These are phyloP conservation scores for Prenolepis imparis DNA, from an alignment of 2,888 invertebrate genomes.

Conservation along the genomic window DNA sequence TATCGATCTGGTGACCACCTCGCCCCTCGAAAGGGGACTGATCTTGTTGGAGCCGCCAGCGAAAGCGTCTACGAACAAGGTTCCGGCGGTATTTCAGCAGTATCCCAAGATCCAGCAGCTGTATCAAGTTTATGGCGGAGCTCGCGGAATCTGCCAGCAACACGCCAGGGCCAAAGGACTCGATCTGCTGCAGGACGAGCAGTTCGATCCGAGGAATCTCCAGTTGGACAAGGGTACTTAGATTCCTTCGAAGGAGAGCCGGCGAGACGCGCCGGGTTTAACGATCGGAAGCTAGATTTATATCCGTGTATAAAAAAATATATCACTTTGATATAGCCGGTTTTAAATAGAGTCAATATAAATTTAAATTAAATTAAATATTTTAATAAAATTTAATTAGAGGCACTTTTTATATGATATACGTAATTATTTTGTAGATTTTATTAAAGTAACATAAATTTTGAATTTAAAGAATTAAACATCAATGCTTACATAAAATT, in stretches of 20 bases:
- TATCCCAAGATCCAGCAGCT: conserved; percentile 93
- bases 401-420: background rate
- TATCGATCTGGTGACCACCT: conserved; percentile 79
- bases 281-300: conserved; percentile 23
- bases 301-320: background rate
- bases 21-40: conserved; percentile 82
- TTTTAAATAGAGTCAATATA: background rate
- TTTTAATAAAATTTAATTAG: conserved; percentile 1
- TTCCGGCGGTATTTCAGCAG: conserved; percentile 91
- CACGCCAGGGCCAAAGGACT: conserved; percentile 82
- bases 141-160: conserved; percentile 80
- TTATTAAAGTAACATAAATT: background rate
- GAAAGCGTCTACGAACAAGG: conserved; percentile 86
- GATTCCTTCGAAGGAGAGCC: background rate
- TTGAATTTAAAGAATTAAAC: background rate
- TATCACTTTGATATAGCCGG: background rate
- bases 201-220: conserved; percentile 82
- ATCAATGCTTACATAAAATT: background rate
- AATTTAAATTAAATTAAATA: background rate
- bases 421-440: background rate
- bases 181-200: conserved; percentile 83
- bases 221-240: conserved; percentile 76
- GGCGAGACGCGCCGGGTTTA: conserved; percentile 24
- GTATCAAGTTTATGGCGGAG: conserved; percentile 88
- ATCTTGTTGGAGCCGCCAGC: conserved; percentile 85